Conservation (phyloP, 2,888 invertebrate species). For the Choristoneura rosaceana region DNA sequence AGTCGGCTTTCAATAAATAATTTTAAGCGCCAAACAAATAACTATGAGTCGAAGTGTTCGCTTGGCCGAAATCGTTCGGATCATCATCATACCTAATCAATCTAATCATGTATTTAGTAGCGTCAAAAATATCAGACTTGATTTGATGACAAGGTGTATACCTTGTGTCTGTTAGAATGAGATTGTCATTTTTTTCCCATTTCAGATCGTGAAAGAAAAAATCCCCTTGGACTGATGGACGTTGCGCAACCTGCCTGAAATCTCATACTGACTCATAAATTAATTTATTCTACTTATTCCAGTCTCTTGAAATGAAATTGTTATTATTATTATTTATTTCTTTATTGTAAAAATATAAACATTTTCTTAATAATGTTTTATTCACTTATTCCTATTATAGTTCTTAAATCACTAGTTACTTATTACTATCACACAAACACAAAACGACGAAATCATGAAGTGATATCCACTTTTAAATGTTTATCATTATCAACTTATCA, state of each 20-base stretch:
- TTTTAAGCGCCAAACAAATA: no score
- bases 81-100: no score
- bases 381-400: background rate
- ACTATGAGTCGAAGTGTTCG: no score
- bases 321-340: conserved; percentile 15
- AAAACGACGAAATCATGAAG: background rate
- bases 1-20: no score
- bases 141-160: no score
- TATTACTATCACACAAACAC: no score
- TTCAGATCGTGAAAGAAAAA: conserved; percentile 90
- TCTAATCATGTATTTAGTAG: no score
- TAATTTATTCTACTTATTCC: conserved; percentile 27
- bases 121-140: no score
- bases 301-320: conserved; percentile 39
- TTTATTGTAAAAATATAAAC: conserved; percentile 7
- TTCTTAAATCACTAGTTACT: no score
- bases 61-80: no score
- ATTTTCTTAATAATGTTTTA: background rate
- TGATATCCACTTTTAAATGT: background rate
- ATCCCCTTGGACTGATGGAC: conserved; percentile 88
- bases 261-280: background rate
- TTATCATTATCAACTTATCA: conserved; percentile 65
- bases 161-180: no score
- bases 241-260: conserved; percentile 15
- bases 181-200: conserved; percentile 53